A percentile compares a stretch with the other conserved stretches of the same genome.
Evolutionary conservation across 2,113 vertebrate species (phyloP).

Genomic region (Todiramphus chloris): DNA sequence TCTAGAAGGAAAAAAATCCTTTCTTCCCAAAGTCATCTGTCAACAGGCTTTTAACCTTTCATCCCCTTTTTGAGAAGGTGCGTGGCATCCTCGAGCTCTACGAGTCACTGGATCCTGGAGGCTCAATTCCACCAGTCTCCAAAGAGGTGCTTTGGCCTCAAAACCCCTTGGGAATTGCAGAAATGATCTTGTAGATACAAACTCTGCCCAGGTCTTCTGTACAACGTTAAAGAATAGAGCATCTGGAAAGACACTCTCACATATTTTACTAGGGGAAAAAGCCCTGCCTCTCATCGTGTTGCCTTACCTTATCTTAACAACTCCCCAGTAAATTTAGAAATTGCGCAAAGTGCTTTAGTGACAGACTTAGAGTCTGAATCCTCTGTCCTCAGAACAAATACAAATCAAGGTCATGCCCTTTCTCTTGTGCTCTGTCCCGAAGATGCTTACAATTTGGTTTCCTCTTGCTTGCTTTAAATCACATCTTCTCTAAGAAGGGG

Average conservation of each 20-base stretch:
- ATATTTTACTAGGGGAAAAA: background rate
- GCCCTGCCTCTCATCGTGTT: background rate
- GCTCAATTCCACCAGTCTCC: background rate
- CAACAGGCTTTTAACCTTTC: constrained; percentile 7
- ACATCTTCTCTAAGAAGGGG: background rate
- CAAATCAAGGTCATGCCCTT: constrained; percentile 27
- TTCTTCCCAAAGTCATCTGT: background rate
- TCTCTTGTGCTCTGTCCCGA: background rate
- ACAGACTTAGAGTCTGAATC: constrained; percentile 1
- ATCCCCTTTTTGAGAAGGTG: background rate
- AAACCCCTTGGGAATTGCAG: background rate
- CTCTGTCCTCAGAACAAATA: background rate
- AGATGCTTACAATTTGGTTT: constrained; percentile 13
- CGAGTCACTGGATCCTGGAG: background rate
- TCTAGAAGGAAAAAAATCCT: background rate
- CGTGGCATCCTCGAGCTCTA: background rate
- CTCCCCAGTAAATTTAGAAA: constrained; percentile 12
- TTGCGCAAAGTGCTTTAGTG: background rate
- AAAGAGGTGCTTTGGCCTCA: background rate
- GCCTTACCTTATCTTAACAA: constrained; percentile 31
- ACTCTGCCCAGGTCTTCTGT: background rate
- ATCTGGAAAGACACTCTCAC: background rate
- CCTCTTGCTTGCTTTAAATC: background rate
- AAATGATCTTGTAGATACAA: background rate
- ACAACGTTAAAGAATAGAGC: background rate